Evolutionary conservation across 1,140 invertebrate species (phyloP).

Genomic region (Drosophila setifemur): DNA sequence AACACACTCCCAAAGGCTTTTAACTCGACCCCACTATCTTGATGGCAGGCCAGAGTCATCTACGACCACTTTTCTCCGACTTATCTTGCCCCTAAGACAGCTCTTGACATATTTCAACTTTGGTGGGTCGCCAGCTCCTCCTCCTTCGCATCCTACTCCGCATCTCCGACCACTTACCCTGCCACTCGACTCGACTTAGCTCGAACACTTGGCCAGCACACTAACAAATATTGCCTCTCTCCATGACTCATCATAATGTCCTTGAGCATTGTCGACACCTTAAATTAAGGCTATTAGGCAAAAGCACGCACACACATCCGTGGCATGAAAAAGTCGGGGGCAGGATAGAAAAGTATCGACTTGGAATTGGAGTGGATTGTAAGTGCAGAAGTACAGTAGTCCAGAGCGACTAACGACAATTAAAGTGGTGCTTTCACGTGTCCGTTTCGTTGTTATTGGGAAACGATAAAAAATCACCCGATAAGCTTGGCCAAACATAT

Average conservation of each 20-base stretch:
- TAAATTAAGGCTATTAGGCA: constrained; percentile 61
- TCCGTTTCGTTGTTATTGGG: constrained; percentile 40
- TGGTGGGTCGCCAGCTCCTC: not conserved
- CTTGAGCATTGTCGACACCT: constrained; percentile 63
- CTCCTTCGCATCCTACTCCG: not conserved
- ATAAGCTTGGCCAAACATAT: constrained; percentile 37
- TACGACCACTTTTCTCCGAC: not conserved
- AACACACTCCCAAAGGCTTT: not conserved
- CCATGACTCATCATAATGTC: constrained; percentile 41
- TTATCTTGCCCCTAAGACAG: constrained; percentile 3
- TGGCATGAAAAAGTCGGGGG: not conserved
- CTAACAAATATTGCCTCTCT: constrained; percentile 3
- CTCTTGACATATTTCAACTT: constrained; percentile 58
- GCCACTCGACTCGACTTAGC: constrained; percentile 19
- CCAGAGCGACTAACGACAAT: constrained; percentile 65
- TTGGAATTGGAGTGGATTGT: constrained; percentile 28
- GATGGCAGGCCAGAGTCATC: not conserved
- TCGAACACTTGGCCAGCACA: constrained; percentile 38
- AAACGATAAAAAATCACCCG: constrained; percentile 56
- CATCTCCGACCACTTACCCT: constrained; percentile 2
- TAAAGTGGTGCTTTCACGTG: constrained; percentile 47
- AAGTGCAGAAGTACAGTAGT: constrained; percentile 33
- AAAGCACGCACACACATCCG: constrained; percentile 20
- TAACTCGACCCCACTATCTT: not conserved
- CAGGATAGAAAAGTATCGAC: not conserved